Evolutionary conservation across 2,113 vertebrate genomes (phyloP).

Genomic region (Lasiurus borealis): DNA sequence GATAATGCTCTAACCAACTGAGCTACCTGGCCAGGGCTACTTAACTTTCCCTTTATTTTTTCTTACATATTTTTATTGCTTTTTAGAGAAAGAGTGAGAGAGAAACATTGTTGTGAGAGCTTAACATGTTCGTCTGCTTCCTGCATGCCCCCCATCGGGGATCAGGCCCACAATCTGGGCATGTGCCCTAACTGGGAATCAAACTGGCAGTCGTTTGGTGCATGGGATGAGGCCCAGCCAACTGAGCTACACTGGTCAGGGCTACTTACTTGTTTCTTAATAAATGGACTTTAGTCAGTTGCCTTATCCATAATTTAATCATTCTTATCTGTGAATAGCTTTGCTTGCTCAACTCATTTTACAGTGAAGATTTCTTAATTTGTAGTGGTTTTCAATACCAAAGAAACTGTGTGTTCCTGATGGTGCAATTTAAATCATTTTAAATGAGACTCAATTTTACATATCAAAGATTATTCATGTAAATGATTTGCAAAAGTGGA

Average conservation of each 20-base stretch:
- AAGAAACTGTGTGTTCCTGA: conserved; percentile 72
- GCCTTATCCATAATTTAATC: conserved; percentile 71
- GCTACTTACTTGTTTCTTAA: conserved; percentile 58
- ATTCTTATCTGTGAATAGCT: conserved; percentile 72
- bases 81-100: neutral
- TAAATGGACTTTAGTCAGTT: conserved; percentile 75
- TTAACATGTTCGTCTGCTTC: neutral
- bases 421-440: conserved; percentile 8
- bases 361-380: conserved; percentile 70
- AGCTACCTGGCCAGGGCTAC: neutral
- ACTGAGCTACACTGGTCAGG: neutral
- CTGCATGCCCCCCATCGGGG: neutral
- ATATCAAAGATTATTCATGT: conserved; percentile 70
- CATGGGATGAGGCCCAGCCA: neutral
- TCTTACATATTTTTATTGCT: neutral
- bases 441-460: conserved; percentile 52
- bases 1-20: neutral
- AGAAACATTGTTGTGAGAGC: neutral
- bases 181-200: neutral
- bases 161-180: neutral
- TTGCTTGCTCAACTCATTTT: conserved; percentile 73
- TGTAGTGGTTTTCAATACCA: conserved; percentile 75
- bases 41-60: neutral
- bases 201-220: neutral
- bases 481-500: conserved; percentile 59